Evolutionary conservation across 2,888 invertebrate genomes (phyloP), one percentile per base, ranked within the genome.

Genomic region (Cantharis lateralis): DNA sequence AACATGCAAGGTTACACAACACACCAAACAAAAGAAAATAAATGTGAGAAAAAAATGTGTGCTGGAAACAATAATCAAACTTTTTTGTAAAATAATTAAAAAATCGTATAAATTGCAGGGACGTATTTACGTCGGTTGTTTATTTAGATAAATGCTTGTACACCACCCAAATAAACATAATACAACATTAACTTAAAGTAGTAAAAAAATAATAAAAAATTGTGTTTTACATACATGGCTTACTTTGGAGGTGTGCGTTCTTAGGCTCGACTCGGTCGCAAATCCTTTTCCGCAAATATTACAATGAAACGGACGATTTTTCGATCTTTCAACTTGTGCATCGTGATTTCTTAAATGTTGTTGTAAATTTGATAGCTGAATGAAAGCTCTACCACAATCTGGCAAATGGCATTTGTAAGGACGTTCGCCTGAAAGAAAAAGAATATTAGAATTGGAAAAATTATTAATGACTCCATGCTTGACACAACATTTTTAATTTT

Each of bases 191-290:
- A 76, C 76, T 80, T 76, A 81, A 79, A 72, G 64, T 82, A 82
- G 81, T 84, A 81, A 80, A 84, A 84, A 73, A 73, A 72, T 70
- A 70, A 71, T 75, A 80, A 84, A 84, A 75, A 76, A 64, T 76
- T 76, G 76, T 76, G 76, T 78, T 76, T 78, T 90, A 91, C 91
- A 90, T 91, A 91, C 91, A 91, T 91, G 91, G 93, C 94, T 93
- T 92, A 98, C 98, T 97, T 98, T 98, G 88, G 97, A 95, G 85
- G 97, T 97, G 88, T 98, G 98, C 79, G 98, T 97, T 89, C 98
- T 92, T 83, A 98, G 91, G 88, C 97, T 97, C 88, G 96, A 96
- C 87, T 98, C 98, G 68, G 98, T 98, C 78, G 98, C 98, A 88
- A 98, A 98, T 66, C 98, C 97, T 87, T 98, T 97, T 75, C 98